Base-by-base conservation (phyloP, 2,888 invertebrate species). In the Muschampia plurimacula region DNA sequence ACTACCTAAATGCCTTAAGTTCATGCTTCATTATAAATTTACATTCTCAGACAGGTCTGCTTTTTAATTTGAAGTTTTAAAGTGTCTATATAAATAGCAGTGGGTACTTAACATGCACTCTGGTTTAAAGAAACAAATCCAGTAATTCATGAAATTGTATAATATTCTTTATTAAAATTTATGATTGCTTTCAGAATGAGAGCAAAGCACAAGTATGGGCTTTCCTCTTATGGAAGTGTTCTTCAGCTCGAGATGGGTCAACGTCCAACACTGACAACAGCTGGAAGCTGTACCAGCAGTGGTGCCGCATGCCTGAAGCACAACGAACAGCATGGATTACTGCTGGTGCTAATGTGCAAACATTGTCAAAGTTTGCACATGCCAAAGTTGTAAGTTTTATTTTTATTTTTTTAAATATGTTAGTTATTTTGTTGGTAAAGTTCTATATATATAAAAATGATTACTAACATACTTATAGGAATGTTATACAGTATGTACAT, bases 151-250 rank as follows among this genome's bases (percentile, higher is more conserved):
- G 6, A 46, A 10, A 46, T 46, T 46, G 46, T 46, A 9, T 46
- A 10, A 3, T 13, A 9, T 46, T 10, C 2, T 6, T 46, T 46
- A n/a, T 52, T 15, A 15, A 52, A 5, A 52, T 52, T 52, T 52
- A 52, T 52, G 9, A 15, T 55, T 55, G 39, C 7, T 75, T 85
- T 60, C 88, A 96, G 95, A 95, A 96, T 85, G 97, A 97, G 87
- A 96, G 96, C 74, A 97, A 97, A 87, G 96, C 97, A 9, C 97
- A 97, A 90, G 97, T 97, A 10, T 97, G 98, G 97, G 97, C 97
- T 55, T 98, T 97, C 84, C 92, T 97, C 5, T 86, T 98, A 59
- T 98, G 97, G 97, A 98, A 98, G 83, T 93, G 93, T 76, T 93
- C 93, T 59, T 93, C 92, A 32, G 89, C 88, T 0, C 81, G 91